These are phyloP conservation scores for Philaenus spumarius DNA, from an alignment of 1,140 invertebrate species.

Conservation along the genomic window DNA sequence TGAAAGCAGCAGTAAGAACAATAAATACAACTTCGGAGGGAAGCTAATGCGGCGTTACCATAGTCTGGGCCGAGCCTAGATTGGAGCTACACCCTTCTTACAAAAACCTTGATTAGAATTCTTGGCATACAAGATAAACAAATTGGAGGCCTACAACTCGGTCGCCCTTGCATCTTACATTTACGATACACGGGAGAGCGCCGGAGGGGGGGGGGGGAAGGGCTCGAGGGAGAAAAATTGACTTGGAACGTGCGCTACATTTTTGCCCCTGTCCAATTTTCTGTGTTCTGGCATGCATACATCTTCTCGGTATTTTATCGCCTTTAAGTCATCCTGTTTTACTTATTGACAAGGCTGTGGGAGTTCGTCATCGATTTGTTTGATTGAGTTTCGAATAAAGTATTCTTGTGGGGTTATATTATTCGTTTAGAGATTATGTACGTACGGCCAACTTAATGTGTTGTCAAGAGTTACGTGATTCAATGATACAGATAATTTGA, in stretches of 20 bases:
- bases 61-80: not conserved
- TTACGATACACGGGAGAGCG: conserved; percentile 14
- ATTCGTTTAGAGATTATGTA: too few species aligned
- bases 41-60: too few species aligned
- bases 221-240: conserved; percentile 19
- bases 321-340: not conserved
- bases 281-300: conserved; percentile 4
- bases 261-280: conserved; percentile 19
- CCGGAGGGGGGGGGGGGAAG: not conserved
- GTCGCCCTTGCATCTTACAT: conserved; percentile 14
- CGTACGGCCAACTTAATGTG: too few species aligned
- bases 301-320: conserved; percentile 17
- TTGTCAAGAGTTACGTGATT: too few species aligned
- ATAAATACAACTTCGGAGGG: too few species aligned
- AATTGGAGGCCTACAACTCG: conserved; percentile 9
- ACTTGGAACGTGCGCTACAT: conserved; percentile 20
- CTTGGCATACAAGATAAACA: conserved; percentile 20
- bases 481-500: too few species aligned
- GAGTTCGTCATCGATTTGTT: too few species aligned
- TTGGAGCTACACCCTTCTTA: not conserved
- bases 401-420: too few species aligned
- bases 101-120: conserved; percentile 18
- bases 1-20: too few species aligned
- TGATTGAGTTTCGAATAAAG: too few species aligned
- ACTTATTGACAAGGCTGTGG: too few species aligned